Evolutionary conservation across 2,113 vertebrate species (phyloP).

Genomic region (Poecilia latipinna): DNA sequence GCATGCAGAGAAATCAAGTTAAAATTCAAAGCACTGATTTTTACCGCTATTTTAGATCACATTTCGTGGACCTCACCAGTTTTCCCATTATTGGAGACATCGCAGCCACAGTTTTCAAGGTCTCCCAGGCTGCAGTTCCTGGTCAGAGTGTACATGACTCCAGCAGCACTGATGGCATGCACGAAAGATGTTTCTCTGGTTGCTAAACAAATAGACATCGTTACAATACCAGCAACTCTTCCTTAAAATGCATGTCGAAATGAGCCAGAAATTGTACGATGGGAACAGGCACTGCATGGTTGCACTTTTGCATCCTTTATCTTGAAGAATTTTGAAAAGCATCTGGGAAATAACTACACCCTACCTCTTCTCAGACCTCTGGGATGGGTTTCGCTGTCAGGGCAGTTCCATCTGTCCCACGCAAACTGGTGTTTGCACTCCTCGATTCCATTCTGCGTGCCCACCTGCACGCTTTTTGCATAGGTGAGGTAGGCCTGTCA

Average conservation of each 20-base stretch:
- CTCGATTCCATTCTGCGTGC: conserved; percentile 88
- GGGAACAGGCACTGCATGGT: no score
- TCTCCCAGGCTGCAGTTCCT: conserved; percentile 96
- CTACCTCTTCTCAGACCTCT: conserved; percentile 88
- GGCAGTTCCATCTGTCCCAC: conserved; percentile 98
- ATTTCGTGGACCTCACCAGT: conserved; percentile 77
- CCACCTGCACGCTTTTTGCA: conserved; percentile 88
- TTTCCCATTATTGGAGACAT: conserved; percentile 89
- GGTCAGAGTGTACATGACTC: conserved; percentile 93
- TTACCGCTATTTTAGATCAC: background rate
- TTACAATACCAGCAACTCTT: no score
- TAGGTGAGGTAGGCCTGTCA: conserved; percentile 90
- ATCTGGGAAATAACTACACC: background rate
- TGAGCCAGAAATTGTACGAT: no score
- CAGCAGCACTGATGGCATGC: conserved; percentile 94
- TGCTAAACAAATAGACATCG: conserved; percentile 70
- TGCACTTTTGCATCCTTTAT: no score
- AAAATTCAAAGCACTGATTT: background rate
- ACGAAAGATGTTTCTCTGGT: conserved; percentile 94
- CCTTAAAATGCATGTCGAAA: background rate
- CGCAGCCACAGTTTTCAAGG: conserved; percentile 94
- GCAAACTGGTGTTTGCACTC: conserved; percentile 96
- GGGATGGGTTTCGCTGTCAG: conserved; percentile 89
- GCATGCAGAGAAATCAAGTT: conserved; percentile 12
- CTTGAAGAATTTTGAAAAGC: no score